Evolutionary conservation across 1,140 invertebrate genomes (phyloP).

Genomic region (Zaprionus tsacasi): DNA sequence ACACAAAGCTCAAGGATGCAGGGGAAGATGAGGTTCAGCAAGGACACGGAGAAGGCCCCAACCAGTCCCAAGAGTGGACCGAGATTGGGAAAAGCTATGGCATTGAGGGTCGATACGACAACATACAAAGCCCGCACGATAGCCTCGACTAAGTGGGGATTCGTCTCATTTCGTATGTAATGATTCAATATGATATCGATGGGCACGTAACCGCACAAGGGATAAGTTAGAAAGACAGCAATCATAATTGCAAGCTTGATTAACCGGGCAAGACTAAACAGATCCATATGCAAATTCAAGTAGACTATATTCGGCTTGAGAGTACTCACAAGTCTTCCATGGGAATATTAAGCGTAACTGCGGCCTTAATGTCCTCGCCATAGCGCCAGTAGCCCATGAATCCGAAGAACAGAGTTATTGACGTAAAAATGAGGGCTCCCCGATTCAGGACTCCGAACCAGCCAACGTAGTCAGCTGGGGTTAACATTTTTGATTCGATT

Average conservation of each 20-base stretch:
- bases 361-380: slow-evolving; percentile 29
- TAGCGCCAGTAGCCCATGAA: slow-evolving; percentile 61
- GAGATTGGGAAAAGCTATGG: slow-evolving; percentile 46
- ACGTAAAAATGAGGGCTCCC: neutral
- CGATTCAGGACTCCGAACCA: slow-evolving; percentile 26
- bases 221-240: slow-evolving; percentile 46
- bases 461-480: slow-evolving; percentile 35
- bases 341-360: slow-evolving; percentile 50
- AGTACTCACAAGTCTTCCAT: slow-evolving; percentile 43
- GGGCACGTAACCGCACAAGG: slow-evolving; percentile 49
- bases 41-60: slow-evolving; percentile 51
- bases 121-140: neutral
- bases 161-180: slow-evolving; percentile 25
- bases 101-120: slow-evolving; percentile 21
- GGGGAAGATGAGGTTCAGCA: slow-evolving; percentile 56
- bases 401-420: slow-evolving; percentile 28
- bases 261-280: slow-evolving; percentile 22
- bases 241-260: slow-evolving; percentile 31
- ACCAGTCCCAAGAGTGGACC: slow-evolving; percentile 50
- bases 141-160: slow-evolving; percentile 26
- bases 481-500: slow-evolving; percentile 42
- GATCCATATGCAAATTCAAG: no score
- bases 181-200: slow-evolving; percentile 53
- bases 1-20: slow-evolving; percentile 49
- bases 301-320: neutral